These are phyloP conservation scores for Pinctada fucata DNA, from an alignment of 2,888 invertebrate species.

Conservation along the genomic window DNA sequence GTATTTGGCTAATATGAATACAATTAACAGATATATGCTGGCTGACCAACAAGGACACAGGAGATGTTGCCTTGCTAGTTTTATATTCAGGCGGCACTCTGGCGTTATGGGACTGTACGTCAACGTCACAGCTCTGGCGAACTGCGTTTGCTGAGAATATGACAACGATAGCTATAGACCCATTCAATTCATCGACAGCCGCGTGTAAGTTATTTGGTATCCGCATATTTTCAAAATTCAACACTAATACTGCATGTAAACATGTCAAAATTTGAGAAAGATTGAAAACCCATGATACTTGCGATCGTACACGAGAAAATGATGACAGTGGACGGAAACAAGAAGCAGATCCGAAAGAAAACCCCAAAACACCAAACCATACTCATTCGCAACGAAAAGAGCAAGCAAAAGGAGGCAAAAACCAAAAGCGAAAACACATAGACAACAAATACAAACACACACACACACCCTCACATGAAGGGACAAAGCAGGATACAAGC, in stretches of 20 bases:
- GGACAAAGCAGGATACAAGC: too few relatives aligned
- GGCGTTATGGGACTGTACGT: conserved; percentile 20
- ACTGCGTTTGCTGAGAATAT: conserved; percentile 39
- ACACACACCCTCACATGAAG: too few relatives aligned
- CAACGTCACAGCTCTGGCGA: conserved; percentile 41
- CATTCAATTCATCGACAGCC: conserved; percentile 41
- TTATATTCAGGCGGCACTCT: conserved; percentile 13
- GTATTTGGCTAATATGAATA: too few relatives aligned
- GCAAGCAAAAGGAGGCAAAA: too few relatives aligned
- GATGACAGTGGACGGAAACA: too few relatives aligned
- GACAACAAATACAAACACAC: too few relatives aligned
- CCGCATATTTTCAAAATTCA: neutral
- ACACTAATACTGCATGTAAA: neutral
- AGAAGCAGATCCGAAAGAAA: too few relatives aligned
- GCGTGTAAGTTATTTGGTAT: conserved; percentile 7
- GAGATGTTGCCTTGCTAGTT: conserved; percentile 13
- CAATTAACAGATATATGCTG: conserved; percentile 16
- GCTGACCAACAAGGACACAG: conserved; percentile 19
- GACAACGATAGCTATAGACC: conserved; percentile 44
- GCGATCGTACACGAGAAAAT: too few relatives aligned
- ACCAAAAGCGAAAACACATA: too few relatives aligned
- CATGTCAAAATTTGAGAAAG: neutral
- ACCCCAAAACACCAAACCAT: too few relatives aligned
- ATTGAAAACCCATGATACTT: too few relatives aligned
- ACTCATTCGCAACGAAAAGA: too few relatives aligned